Conservation (phyloP, 2,888 invertebrate species). For the Trichacis sp. region DNA sequence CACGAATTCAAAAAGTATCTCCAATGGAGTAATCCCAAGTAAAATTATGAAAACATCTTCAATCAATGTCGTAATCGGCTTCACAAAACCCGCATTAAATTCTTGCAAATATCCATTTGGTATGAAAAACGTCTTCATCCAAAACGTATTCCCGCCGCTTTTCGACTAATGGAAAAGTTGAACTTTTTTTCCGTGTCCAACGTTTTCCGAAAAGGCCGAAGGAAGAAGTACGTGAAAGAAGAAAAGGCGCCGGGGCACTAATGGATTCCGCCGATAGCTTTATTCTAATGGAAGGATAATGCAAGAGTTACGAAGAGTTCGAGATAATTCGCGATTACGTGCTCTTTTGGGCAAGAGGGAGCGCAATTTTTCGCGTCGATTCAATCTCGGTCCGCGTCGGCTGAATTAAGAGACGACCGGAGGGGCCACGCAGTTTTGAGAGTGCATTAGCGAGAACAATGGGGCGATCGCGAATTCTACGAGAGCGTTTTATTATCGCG, state of each 20-base stretch:
- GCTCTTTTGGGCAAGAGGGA: neutral
- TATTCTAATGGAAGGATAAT: neutral
- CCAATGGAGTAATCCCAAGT: too few relatives aligned
- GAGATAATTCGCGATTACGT: neutral
- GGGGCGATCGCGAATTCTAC: conserved; percentile 48
- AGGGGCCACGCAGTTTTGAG: conserved; percentile 17
- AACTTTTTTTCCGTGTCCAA: neutral
- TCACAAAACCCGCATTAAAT: too few relatives aligned
- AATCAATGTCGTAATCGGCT: too few relatives aligned
- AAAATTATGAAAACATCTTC: too few relatives aligned
- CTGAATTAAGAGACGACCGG: conserved; percentile 10
- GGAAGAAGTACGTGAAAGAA: too few relatives aligned
- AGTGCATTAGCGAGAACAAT: conserved; percentile 52
- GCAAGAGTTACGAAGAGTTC: neutral
- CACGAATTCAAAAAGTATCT: too few relatives aligned
- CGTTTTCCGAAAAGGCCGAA: neutral
- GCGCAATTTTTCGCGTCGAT: neutral
- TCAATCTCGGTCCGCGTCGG: neutral
- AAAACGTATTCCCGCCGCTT: too few relatives aligned
- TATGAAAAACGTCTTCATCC: too few relatives aligned
- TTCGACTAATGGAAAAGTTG: neutral
- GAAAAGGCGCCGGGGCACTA: neutral
- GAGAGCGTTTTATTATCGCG: conserved; percentile 51
- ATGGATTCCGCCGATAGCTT: neutral
- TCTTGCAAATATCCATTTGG: too few relatives aligned